Conservation (phyloP, 2,888 invertebrate genomes). For the Oegoconia quadripuncta region DNA sequence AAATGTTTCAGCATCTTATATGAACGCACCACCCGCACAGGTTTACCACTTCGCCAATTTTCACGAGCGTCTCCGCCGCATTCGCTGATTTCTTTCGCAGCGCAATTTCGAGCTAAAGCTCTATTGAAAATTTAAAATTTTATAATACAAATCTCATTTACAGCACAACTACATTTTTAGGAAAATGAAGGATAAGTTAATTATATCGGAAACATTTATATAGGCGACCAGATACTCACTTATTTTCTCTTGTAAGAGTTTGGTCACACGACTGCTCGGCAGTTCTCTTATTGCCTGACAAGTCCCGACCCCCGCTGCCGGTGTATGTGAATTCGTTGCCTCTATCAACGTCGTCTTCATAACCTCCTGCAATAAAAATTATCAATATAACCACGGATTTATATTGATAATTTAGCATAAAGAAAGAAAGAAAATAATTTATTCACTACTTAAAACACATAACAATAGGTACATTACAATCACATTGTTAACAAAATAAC, state of each 20-base stretch:
- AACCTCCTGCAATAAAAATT: conserved; percentile 79
- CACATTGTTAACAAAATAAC: too few species aligned
- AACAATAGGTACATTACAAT: too few species aligned
- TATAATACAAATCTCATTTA: too few species aligned
- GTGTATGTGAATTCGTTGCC: conserved; percentile 91
- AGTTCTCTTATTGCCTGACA: conserved; percentile 90
- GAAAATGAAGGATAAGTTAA: too few species aligned
- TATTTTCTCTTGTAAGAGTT: conserved; percentile 86
- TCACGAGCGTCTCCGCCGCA: conserved; percentile 83
- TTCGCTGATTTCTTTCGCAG: conserved; percentile 79
- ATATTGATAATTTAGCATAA: too few species aligned
- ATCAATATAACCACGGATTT: too few species aligned
- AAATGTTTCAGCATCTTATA: conserved; percentile 85
- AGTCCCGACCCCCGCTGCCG: conserved; percentile 90
- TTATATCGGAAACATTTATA: too few species aligned
- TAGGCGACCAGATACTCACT: conserved; percentile 69
- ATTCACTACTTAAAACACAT: too few species aligned
- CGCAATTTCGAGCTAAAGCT: conserved; percentile 88
- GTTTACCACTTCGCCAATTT: conserved; percentile 86
- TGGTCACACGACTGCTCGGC: conserved; percentile 90
- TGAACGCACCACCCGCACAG: conserved; percentile 88
- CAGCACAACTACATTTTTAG: too few species aligned
- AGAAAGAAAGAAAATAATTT: too few species aligned
- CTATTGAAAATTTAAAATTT: conserved; percentile 47
- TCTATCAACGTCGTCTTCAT: conserved; percentile 90